Evolutionary conservation across 2,888 invertebrate genomes (phyloP).

Genomic region (Ornithoptera priamus): DNA sequence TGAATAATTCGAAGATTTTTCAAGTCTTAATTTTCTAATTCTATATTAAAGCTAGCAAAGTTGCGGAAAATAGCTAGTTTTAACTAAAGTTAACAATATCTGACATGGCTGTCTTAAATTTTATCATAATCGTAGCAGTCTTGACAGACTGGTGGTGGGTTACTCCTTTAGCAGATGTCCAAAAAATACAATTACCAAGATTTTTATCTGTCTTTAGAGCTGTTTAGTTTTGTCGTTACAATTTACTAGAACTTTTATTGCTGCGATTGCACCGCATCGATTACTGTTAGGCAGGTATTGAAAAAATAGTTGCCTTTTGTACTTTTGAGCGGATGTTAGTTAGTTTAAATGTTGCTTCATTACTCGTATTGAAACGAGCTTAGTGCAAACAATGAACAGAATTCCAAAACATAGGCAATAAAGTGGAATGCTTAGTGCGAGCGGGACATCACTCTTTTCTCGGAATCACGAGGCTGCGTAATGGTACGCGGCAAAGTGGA

Average conservation of each 20-base stretch:
- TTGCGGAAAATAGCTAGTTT: too few relatives aligned
- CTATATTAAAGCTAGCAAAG: too few relatives aligned
- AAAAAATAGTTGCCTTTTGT: constrained; percentile 31
- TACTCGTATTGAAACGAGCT: constrained; percentile 65
- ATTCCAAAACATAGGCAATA: constrained; percentile 72
- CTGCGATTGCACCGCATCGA: constrained; percentile 21
- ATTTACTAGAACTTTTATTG: constrained; percentile 31
- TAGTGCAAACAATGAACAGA: constrained; percentile 71
- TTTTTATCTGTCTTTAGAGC: background rate
- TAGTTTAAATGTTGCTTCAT: constrained; percentile 51
- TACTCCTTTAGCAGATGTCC: too few relatives aligned
- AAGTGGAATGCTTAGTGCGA: constrained; percentile 68
- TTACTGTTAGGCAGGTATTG: constrained; percentile 1
- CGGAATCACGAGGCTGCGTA: constrained; percentile 67
- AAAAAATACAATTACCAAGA: background rate
- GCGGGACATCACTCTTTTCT: constrained; percentile 71
- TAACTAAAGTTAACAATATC: too few relatives aligned
- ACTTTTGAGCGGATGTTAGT: constrained; percentile 60
- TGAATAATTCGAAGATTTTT: too few relatives aligned
- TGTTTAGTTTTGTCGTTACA: background rate
- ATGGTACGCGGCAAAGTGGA: constrained; percentile 70
- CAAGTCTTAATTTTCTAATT: too few relatives aligned
- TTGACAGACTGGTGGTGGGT: too few relatives aligned
- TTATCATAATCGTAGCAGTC: too few relatives aligned
- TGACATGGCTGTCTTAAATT: too few relatives aligned